These are phyloP conservation scores for Sebastes trivittatus DNA, from an alignment of 2,797 vertebrate genomes.

Conservation along the genomic window DNA sequence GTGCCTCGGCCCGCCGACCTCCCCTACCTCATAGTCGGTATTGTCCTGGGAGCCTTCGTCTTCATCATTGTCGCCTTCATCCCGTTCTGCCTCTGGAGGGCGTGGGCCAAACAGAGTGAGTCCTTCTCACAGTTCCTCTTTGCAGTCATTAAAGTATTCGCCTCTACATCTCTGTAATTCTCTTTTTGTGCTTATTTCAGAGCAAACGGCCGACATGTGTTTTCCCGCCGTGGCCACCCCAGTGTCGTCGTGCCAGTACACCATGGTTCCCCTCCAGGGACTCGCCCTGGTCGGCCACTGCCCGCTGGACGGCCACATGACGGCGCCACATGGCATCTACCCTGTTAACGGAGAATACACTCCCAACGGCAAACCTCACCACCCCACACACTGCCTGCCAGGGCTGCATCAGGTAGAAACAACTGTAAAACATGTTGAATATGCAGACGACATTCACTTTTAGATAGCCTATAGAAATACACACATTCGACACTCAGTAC, in stretches of 20 bases:
- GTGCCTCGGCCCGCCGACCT: constrained; percentile 91
- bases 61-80: constrained; percentile 97
- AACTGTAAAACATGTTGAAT: no score
- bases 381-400: constrained; percentile 79
- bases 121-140: background rate
- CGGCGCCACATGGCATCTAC: constrained; percentile 73
- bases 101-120: constrained; percentile 98
- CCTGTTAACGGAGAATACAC: constrained; percentile 71
- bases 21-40: constrained; percentile 93
- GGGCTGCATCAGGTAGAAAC: constrained; percentile 85
- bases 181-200: constrained; percentile 73
- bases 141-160: background rate
- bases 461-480: no score
- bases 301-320: constrained; percentile 79
- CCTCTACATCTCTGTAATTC: background rate
- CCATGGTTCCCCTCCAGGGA: constrained; percentile 94
- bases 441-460: no score
- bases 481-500: rapidly evolving
- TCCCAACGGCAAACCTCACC: constrained; percentile 79
- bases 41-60: constrained; percentile 91
- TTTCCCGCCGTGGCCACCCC: constrained; percentile 88
- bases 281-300: constrained; percentile 85
- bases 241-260: constrained; percentile 93
- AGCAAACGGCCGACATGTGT: constrained; percentile 91
- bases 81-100: constrained; percentile 96